Evolutionary conservation across 2,888 invertebrate genomes (phyloP), one percentile per base, ranked within the genome.

Genomic region (Chelonus formosanus): DNA sequence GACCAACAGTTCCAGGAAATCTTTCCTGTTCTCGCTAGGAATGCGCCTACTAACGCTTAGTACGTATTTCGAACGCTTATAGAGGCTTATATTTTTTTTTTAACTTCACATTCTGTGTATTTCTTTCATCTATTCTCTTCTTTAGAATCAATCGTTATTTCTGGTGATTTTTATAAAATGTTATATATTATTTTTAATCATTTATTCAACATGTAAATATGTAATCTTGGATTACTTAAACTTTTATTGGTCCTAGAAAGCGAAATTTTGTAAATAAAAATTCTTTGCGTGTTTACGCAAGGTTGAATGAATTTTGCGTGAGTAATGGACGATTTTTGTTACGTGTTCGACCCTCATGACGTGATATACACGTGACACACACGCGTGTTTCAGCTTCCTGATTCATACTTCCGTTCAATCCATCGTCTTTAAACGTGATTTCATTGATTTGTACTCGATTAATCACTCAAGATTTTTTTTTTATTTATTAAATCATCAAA

Each of bases 331-430:
- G 43, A 63, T 63, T 55, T 43, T 48, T 34, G 48, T 63, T 56
- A 63, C 43, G 36, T 56, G 47, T 48, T 35, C 36, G 62, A 54
- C 53, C 40, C 53, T 52, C 55, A 63, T 70, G 67, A 63, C 70
- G 67, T 61, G 61, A 62, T 7, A 53, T 63, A 34, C 53, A 57
- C 67, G 60, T 63, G 67, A 69, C 69, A 71, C 71, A 60, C 71
- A 67, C 57, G 45, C 53, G 40, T 54, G 54, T 59, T 53, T 59
- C 65, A 55, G 55, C 67, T 70, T 63, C 61, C 68, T 67, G 68
- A 70, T 67, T 71, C 63, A 65, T 62, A 64, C 67, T 63, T 66
- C 63, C 66, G 63, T 68, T 61, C 40, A 53, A 62, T 57, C 40
- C 7, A 32, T 59, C 61, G 61, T 62, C 54, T 44, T 47, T 53